These are phyloP conservation scores for Macaca fascicularis DNA, from an alignment of 2,113 vertebrate genomes.

Conservation along the genomic window T2T-MFA8v1.1 NC_088381.1:159838001-159838500, in stretches of 20 bases:
- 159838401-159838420: background rate
- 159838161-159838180: background rate
- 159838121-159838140: background rate
- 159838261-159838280: background rate
- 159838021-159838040: background rate
- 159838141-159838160: background rate
- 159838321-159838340: background rate
- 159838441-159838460: slow-evolving; percentile 26
- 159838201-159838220: background rate
- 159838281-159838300: background rate
- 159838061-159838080: background rate
- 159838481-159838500: background rate
- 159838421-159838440: background rate
- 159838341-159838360: background rate
- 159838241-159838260: background rate
- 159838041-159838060: background rate
- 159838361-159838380: background rate
- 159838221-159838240: background rate
- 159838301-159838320: background rate
- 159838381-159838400: background rate
- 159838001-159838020: background rate
- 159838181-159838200: background rate
- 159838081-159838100: background rate
- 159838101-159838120: background rate
- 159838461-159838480: slow-evolving; percentile 35